Conservation (phyloP, 2,888 invertebrate genomes). For the Cryptus viduatorius region DNA sequence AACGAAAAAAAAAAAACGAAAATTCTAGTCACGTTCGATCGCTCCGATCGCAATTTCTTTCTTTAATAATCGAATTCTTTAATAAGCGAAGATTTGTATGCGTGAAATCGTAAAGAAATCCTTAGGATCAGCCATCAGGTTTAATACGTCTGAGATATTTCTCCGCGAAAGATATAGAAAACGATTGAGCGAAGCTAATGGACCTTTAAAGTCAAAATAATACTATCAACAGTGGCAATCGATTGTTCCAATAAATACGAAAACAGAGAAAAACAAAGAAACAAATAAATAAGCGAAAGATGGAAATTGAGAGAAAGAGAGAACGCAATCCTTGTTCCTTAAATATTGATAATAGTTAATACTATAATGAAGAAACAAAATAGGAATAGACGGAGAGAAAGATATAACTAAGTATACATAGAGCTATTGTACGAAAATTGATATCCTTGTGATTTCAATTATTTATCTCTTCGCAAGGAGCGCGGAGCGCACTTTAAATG, state of each 20-base stretch:
- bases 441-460: constrained; percentile 33
- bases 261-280: constrained; percentile 34
- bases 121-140: neutral
- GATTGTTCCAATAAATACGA: constrained; percentile 34
- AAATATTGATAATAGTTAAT: constrained; percentile 63
- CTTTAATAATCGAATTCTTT: constrained; percentile 39
- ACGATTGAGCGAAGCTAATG: constrained; percentile 35
- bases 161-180: constrained; percentile 21
- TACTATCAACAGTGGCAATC: constrained; percentile 39
- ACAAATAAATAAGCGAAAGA: constrained; percentile 14
- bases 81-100: constrained; percentile 10
- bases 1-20: constrained; percentile 16
- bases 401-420: constrained; percentile 56
- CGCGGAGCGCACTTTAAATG: constrained; percentile 48
- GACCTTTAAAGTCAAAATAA: constrained; percentile 43
- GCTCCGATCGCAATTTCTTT: constrained; percentile 48
- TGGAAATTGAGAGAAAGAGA: constrained; percentile 17
- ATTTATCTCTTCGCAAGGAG: constrained; percentile 40
- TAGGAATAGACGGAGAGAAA: constrained; percentile 58
- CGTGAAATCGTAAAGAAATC: neutral
- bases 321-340: constrained; percentile 66
- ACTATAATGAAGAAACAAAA: constrained; percentile 60
- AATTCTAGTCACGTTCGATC: constrained; percentile 63
- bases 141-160: constrained; percentile 10
- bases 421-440: constrained; percentile 50